phyloP scores from a whole-genome alignment of 2,113 vertebrate genomes.

The Sylvia atricapilla region DNA sequence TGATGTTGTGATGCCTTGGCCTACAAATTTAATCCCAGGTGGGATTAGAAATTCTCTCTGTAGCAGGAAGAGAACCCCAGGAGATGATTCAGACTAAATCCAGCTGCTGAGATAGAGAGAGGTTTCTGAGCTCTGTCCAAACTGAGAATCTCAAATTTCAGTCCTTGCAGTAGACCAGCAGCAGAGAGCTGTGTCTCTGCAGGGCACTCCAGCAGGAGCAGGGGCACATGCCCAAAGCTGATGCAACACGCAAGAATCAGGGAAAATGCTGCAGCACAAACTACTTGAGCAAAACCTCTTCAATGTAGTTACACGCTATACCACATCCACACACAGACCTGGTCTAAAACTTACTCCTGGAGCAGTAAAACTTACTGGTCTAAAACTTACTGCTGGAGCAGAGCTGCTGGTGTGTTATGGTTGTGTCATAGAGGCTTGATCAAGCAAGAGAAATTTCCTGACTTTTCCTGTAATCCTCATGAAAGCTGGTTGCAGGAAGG shows the following conservation, averaged over 20 bases:
- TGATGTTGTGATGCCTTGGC: background rate
- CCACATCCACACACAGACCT: background rate
- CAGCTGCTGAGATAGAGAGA: background rate
- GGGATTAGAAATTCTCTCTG: conserved; percentile 6
- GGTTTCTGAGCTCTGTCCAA: background rate
- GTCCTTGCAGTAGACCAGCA: background rate
- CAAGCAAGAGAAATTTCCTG: background rate
- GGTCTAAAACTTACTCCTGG: background rate
- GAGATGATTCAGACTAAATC: background rate
- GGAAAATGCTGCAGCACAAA: background rate
- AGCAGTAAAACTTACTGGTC: background rate
- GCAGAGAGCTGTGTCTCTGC: background rate
- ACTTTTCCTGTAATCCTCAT: background rate
- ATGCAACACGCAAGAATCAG: background rate
- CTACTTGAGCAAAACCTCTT: background rate
- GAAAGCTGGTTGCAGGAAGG: background rate
- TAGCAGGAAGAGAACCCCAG: background rate
- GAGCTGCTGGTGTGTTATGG: background rate
- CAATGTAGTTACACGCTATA: background rate
- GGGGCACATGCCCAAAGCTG: background rate
- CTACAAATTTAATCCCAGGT: background rate
- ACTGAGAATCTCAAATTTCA: background rate
- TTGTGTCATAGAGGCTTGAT: background rate
- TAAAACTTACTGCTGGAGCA: background rate
- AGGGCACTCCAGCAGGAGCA: background rate